Evolutionary conservation across 1,140 invertebrate species (phyloP).

Genomic region (Drosophila nikananu): DNA sequence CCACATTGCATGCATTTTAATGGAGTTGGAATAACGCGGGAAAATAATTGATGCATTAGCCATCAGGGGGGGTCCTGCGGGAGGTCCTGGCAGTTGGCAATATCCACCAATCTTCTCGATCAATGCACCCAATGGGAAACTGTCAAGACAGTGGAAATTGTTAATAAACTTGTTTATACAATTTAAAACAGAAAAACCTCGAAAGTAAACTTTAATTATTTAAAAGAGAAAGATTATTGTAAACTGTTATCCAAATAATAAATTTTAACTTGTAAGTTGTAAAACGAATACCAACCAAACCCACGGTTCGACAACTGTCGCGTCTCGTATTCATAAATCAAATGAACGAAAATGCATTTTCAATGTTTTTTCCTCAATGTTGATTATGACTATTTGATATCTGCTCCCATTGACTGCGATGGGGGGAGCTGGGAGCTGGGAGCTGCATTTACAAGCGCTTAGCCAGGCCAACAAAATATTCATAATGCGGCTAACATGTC

Average conservation of each 20-base stretch:
- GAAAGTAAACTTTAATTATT: background rate
- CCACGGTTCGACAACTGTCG: slow-evolving; percentile 63
- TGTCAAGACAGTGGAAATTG: background rate
- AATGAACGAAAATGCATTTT: slow-evolving; percentile 79
- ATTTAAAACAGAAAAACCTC: too few species aligned
- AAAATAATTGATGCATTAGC: slow-evolving; percentile 80
- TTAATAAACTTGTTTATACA: background rate
- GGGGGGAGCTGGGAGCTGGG: background rate
- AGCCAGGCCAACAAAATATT: slow-evolving; percentile 74
- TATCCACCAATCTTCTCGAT: slow-evolving; percentile 10
- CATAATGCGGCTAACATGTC: slow-evolving; percentile 82
- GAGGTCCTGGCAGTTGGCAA: slow-evolving; percentile 1
- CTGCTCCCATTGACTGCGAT: slow-evolving; percentile 29
- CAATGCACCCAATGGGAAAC: slow-evolving; percentile 6
- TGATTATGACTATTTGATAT: slow-evolving; percentile 79
- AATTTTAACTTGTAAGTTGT: background rate
- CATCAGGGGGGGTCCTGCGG: slow-evolving; percentile 39
- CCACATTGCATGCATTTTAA: slow-evolving; percentile 58
- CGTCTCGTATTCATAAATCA: slow-evolving; percentile 71
- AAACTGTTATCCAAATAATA: background rate
- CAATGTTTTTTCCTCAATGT: slow-evolving; percentile 70
- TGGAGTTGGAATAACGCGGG: slow-evolving; percentile 34
- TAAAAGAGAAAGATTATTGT: background rate
- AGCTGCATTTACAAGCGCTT: slow-evolving; percentile 39
- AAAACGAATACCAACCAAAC: background rate